Evolutionary conservation across 2,113 vertebrate genomes (phyloP), one percentile per base, ranked within the genome.

Genomic region (Tachycineta bicolor): DNA sequence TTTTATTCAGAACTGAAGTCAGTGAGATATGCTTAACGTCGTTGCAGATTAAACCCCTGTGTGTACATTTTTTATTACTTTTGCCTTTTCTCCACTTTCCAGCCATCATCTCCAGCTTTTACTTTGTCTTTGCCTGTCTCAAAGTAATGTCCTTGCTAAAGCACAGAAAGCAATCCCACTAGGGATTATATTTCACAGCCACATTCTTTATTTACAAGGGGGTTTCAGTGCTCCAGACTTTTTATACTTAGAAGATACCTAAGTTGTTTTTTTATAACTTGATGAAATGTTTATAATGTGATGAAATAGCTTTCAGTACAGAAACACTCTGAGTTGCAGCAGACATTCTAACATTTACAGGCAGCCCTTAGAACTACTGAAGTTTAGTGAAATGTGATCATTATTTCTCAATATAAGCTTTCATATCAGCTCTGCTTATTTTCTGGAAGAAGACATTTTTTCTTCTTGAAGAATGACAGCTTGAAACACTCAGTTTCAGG

Each of bases 1-100:
- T 96, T 97, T 96, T 95, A 97, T 96, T 93, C 91, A 94, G 76
- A 91, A 85, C 50, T 79, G 44, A 93, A 91, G 93, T 59, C 50
- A 71, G 55, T 17, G 58, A 96, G 83, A 88, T 71, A 77, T 53
- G 56, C 71, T 93, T 80, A 89, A 75, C 28, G n/a, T 87, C 78
- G 60, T 0, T 63, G 58, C 47, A 94, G 62, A 95, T 90, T 94
- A 91, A 95, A 91, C 58, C 70, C 55, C 58, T 24, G 5, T 19
- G 56, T 71, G 73, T 86, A 80, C 55, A 55, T 74, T 93, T 96
- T 97, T 97, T 95, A 96, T 91, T 91, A 86, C 89, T 83, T 94
- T 60, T 3, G 37, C 56, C 56, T 94, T 90, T 95, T 84, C 75
- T 91, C 55, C 43, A 52, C 71, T 78, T 94, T 67, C 74, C 68